Base-by-base conservation (phyloP, 64 coral and sea anemone species). In the Pocillopora damicornis region DNA sequence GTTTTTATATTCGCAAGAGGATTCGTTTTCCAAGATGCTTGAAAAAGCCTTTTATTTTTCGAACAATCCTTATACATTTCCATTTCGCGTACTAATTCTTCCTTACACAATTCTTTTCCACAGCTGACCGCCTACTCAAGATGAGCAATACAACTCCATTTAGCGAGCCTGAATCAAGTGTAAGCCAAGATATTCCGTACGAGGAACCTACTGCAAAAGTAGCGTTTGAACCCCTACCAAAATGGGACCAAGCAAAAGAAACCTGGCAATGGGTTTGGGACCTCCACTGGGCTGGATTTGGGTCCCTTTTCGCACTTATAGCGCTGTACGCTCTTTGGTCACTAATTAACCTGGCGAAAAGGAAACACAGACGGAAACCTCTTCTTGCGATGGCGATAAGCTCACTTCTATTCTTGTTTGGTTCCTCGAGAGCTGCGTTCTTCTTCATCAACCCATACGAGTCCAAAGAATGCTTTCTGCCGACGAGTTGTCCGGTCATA, bases 381-480 rank as follows among this genome's bases (percentile, higher is more conserved):
- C 75, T 89, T 9, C 62, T 96, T 18, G 92, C 94, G 2, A 75
- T 93, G 2, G 79, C 81, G 1, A 79, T 93, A 51, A 93, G 88
- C 35, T 74, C 58, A 37, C 87, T 96, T 16, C 88, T 96, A 15
- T 35, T 90, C 22, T 45, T 62, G 42, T 86, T 96, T 51, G 94
- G 91, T 38, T 15, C 75, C 42, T 75, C 94, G 15, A 77, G 94
- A 66, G 91, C 87, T 13, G 58, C 87, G 35, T 96, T 93, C 60
- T 84, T 96, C n/a, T 96, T 96, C 18, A 96, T 96, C 76, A 96
- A 96, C 74, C 94, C 94, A 7, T 96, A 96, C 45, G 94, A 96
- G 76, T 90, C 94, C 3, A 35, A 88, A 51, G 90, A 96, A 76
- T 96, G 94, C 73, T 76, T 90, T 45, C 58, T 96, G 58, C 37